Base-by-base conservation (phyloP, 2,888 invertebrate species). In the Drosophila greeni region DNA sequence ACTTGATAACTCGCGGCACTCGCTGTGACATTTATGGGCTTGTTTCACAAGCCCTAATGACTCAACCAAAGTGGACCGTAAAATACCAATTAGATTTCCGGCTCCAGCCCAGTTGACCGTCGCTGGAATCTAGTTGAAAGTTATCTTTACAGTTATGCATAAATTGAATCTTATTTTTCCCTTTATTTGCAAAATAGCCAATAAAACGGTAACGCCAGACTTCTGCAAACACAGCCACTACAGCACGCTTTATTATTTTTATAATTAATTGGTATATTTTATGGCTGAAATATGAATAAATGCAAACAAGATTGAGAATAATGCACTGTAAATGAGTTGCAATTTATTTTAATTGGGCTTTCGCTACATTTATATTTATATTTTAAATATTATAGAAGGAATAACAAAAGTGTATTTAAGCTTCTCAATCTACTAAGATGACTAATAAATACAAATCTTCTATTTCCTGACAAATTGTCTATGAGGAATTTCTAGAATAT, bases 21-120 rank as follows among this genome's bases (percentile, higher is more conserved):
- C 34, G 65, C 16, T 24, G 51, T 51, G 61, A 62, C 65, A 62
- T 64, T 62, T 62, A 62, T 52, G 23, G 62, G 65, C 65, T 52
- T 62, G 62, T 62, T 42, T 20, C 52, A 42, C 62, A 42, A 52
- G 51, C 65, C 52, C 65, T 43, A 52, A 62, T 64, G 62, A 42
- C 62, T 62, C 52, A 65, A 31, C 52, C 65, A n/a, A 51, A 40
- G 31, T 52, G 31, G 40, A 24, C 42, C 24, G n/a, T 62, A 36
- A 62, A 62, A 31, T 52, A 26, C 42, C 24, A 26, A 26, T 11
- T 37, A 43, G 31, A 62, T 52, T 52, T 62, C 62, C 62, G 52
- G 42, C 36, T 42, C 18, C 49, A 20, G 20, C 34, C 16, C 11
- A 11, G 34, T 16, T 23, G 9, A n/a, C 60, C 23, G 29, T n/a